Evolutionary conservation across 2,797 vertebrate genomes (phyloP).

Genomic region (Rhadinocentrus ornatus): DNA sequence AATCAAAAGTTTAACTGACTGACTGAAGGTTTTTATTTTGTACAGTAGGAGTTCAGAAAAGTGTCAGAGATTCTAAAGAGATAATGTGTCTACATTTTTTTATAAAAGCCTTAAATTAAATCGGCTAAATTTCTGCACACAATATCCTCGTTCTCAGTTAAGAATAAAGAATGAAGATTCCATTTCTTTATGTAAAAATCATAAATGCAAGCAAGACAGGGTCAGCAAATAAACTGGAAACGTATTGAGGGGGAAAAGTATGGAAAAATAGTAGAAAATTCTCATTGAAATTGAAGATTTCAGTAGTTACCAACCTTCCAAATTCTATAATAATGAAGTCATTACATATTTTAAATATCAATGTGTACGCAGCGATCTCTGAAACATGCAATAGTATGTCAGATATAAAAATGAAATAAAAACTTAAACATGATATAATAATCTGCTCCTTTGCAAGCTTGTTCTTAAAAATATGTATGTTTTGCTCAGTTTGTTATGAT

Average conservation of each 20-base stretch:
- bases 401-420: no score
- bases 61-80: background rate
- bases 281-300: no score
- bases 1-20: background rate
- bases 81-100: constrained; percentile 5
- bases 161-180: constrained; percentile 24
- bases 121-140: constrained; percentile 5
- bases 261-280: background rate
- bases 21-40: background rate
- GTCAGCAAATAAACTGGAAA: constrained; percentile 19
- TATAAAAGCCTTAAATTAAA: constrained; percentile 1
- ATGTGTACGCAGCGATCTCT: no score
- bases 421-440: no score
- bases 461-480: no score
- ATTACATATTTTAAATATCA: no score
- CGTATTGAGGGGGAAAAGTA: background rate
- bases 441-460: no score
- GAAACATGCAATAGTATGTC: no score
- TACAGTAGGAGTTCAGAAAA: constrained; percentile 13
- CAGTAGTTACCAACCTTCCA: no score
- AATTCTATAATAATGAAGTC: no score
- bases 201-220: constrained; percentile 16
- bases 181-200: constrained; percentile 52
- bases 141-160: background rate
- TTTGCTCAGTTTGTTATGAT: no score